A percentile compares a stretch with the other conserved stretches of the same genome.
Conservation (phyloP, 1,140 invertebrate genomes). For the Drosophila hydei region DNA sequence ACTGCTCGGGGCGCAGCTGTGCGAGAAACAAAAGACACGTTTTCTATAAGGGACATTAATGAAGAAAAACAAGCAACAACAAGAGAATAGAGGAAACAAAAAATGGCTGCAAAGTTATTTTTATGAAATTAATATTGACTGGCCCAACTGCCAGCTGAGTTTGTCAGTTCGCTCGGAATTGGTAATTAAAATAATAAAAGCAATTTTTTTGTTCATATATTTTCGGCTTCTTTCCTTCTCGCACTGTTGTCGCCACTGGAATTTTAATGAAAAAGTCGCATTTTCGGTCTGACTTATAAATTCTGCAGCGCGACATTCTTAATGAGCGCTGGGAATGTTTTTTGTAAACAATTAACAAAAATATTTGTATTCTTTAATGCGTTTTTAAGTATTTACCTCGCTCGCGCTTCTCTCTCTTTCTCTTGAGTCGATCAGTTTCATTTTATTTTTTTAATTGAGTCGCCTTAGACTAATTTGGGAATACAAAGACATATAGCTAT, state of each 20-base stretch:
- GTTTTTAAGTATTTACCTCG: constrained; percentile 60
- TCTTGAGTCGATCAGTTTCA: constrained; percentile 48
- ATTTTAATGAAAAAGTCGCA: constrained; percentile 79
- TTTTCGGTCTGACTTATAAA: constrained; percentile 55
- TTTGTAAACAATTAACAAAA: constrained; percentile 73
- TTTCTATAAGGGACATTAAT: constrained; percentile 56
- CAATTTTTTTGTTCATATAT: constrained; percentile 55
- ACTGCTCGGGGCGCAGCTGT: constrained; percentile 52
- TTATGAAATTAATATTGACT: constrained; percentile 82
- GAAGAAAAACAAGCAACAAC: constrained; percentile 47
- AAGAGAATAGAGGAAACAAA: constrained; percentile 5
- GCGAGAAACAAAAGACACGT: constrained; percentile 74
- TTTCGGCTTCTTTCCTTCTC: constrained; percentile 1
- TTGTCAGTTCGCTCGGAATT: constrained; percentile 56
- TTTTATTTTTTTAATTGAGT: constrained; percentile 62
- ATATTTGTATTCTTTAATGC: constrained; percentile 55
- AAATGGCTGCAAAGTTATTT: constrained; percentile 68
- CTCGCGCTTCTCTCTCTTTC: constrained; percentile 6
- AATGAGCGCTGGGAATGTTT: constrained; percentile 55
- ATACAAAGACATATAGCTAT: constrained; percentile 22
- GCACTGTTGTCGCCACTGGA: constrained; percentile 50
- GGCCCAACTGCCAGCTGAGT: constrained; percentile 58
- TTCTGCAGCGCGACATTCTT: constrained; percentile 55
- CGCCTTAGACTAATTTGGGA: constrained; percentile 73
- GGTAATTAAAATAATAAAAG: constrained; percentile 83